Evolutionary conservation across 2,888 invertebrate species (phyloP), one percentile per base, ranked within the genome.

Genomic region (Coelinius sp.): DNA sequence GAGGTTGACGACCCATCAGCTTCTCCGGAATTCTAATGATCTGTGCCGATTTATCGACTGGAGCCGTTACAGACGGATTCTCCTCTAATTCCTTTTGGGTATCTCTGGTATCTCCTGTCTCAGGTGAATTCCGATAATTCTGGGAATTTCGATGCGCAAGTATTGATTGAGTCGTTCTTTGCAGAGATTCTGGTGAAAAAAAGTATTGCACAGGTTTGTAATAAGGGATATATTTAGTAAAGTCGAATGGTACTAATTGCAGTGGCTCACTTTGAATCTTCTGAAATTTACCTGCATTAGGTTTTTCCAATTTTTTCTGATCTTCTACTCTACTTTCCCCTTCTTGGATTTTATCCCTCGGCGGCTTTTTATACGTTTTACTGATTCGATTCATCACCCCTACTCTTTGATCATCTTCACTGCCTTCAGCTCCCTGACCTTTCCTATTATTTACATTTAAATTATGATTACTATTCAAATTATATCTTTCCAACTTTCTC

Each of bases 401-500:
- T 71, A n/a, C n/a, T 59, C 12, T 44, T 38, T 5, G 62, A 59
- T 24, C 14, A 14, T 12, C 12, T 20, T 67, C 3, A 20, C 14
- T 52, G 25, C 17, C 64, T 31, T 22, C 38, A 10, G 46, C 62
- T 24, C 38, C 64, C 49, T 44, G 35, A 24, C n/a, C n/a, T n/a
- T n/a, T n/a, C n/a, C n/a, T n/a, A n/a, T n/a, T n/a, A n/a, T n/a
- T n/a, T n/a, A n/a, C n/a, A n/a, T n/a, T n/a, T n/a, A n/a, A n/a
- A n/a, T n/a, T n/a, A n/a, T n/a, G n/a, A 2, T 41, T 41, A 12
- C 35, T 46, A 7, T 44, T 77, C 10, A 85, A 69, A 17, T 81
- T 80, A 31, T 86, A 85, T 62, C 86, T 86, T 49, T 87, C 87
- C 53, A 86, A 86, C 44, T 78, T 84, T n/a, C 75, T 75, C 12